Conservation (phyloP, 2,797 vertebrate genomes). For the Neosilurus mollespiculum region DNA sequence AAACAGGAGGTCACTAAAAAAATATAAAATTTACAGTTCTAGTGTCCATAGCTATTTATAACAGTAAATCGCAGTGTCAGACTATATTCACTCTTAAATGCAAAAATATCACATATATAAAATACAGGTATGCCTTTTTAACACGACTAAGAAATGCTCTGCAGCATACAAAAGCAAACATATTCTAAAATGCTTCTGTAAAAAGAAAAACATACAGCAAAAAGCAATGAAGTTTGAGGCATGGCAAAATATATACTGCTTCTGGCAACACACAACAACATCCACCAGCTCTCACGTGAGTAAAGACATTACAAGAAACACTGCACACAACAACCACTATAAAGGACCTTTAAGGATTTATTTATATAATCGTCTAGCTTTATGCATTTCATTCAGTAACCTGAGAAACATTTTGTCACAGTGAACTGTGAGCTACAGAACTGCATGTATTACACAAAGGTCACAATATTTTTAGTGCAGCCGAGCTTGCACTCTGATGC, state of each 20-base stretch:
- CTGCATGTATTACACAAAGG: conserved; percentile 46
- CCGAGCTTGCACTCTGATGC: conserved; percentile 2
- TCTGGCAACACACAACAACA: conserved; percentile 47
- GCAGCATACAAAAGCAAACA: conserved; percentile 2
- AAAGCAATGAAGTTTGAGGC: not conserved
- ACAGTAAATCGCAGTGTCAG: conserved; percentile 35
- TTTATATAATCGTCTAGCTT: not conserved
- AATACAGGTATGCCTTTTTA: not conserved
- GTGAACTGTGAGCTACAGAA: conserved; percentile 56
- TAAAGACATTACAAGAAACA: conserved; percentile 48
- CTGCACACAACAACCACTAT: not conserved
- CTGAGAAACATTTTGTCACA: conserved; percentile 41
- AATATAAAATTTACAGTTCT: conserved; percentile 25
- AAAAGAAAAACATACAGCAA: not conserved
- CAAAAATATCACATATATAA: not conserved
- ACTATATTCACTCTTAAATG: not conserved
- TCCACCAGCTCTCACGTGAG: conserved; percentile 63
- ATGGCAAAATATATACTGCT: conserved; percentile 26
- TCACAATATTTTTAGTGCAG: conserved; percentile 1
- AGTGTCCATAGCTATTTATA: conserved; percentile 49
- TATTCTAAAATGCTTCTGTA: not conserved
- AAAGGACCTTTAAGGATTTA: conserved; percentile 1
- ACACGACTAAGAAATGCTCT: conserved; percentile 31
- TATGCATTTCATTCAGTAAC: conserved; percentile 17
- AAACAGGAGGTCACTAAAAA: not conserved